These are phyloP conservation scores for Tethea ocularis DNA, from an alignment of 2,888 invertebrate species.

Conservation along the genomic window DNA sequence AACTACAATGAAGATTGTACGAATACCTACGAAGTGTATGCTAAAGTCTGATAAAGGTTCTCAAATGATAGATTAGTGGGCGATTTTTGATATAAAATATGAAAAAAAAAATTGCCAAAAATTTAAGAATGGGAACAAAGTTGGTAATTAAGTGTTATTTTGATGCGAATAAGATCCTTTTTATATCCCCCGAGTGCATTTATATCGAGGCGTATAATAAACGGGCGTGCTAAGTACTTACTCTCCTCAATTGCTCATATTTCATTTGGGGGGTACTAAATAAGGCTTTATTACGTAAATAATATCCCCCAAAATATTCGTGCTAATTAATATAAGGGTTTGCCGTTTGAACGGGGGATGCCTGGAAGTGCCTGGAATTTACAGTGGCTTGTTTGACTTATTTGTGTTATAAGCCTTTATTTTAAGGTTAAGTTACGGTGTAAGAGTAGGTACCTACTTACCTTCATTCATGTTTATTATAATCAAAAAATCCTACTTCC, in stretches of 20 bases:
- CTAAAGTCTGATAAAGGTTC: too few relatives aligned
- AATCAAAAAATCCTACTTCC: too few relatives aligned
- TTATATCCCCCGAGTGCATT: constrained; percentile 13
- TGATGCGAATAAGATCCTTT: constrained; percentile 11
- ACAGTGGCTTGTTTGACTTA: constrained; percentile 42
- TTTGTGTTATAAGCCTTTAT: constrained; percentile 37
- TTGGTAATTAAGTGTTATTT: not conserved
- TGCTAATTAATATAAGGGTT: constrained; percentile 80
- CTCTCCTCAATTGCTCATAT: constrained; percentile 77
- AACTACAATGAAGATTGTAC: too few relatives aligned
- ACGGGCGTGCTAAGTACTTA: constrained; percentile 66
- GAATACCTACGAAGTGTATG: too few relatives aligned
- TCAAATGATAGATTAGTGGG: too few relatives aligned
- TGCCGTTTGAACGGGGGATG: constrained; percentile 54
- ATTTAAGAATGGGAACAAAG: not conserved
- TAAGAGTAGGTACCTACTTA: too few relatives aligned
- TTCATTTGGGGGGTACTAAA: constrained; percentile 77
- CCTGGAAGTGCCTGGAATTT: constrained; percentile 49
- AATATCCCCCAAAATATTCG: constrained; percentile 79
- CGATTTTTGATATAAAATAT: too few relatives aligned
- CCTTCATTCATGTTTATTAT: too few relatives aligned
- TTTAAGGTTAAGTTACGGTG: constrained; percentile 32
- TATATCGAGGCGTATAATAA: constrained; percentile 39
- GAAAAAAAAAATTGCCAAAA: not conserved
- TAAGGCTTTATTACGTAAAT: constrained; percentile 82